Evolutionary conservation across 2,888 invertebrate genomes (phyloP).

Genomic region (Branchinecta sandiegonensis): DNA sequence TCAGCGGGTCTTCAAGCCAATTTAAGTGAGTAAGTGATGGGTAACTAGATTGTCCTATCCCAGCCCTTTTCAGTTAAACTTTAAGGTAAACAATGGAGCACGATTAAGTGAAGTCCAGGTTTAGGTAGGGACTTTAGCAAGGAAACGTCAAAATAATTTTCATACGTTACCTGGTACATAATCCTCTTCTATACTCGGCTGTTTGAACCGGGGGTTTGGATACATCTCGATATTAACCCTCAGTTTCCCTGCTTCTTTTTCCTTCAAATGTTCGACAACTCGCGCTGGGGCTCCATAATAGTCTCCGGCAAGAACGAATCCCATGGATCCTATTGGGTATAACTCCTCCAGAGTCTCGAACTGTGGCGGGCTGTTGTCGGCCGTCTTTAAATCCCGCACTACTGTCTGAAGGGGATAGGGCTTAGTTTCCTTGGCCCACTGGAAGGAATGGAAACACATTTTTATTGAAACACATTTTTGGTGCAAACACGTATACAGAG

Average conservation of each 20-base stretch:
- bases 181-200: slow-evolving; percentile 20
- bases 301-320: slow-evolving; percentile 62
- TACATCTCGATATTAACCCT: slow-evolving; percentile 18
- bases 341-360: slow-evolving; percentile 44
- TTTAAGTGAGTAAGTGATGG: too few species aligned
- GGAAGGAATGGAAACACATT: slow-evolving; percentile 28
- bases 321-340: slow-evolving; percentile 49
- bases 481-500: neutral
- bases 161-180: slow-evolving; percentile 24
- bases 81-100: too few species aligned
- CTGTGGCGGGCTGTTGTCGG: slow-evolving; percentile 36
- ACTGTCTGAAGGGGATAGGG: slow-evolving; percentile 56
- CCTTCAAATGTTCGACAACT: slow-evolving; percentile 36
- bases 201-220: slow-evolving; percentile 16
- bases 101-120: too few species aligned
- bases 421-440: slow-evolving; percentile 49
- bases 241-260: slow-evolving; percentile 22
- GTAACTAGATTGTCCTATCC: too few species aligned
- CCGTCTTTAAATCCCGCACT: slow-evolving; percentile 37
- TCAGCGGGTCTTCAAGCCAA: too few species aligned
- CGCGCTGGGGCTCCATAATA: slow-evolving; percentile 66
- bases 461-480: neutral
- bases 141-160: too few species aligned
- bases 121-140: too few species aligned
- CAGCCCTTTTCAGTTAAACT: too few species aligned